Evolutionary conservation across 35 echinoderm and acorn worm genomes (phyloP), one percentile per base, ranked within the genome.

Genomic region (Ophioderma brevispina): DNA sequence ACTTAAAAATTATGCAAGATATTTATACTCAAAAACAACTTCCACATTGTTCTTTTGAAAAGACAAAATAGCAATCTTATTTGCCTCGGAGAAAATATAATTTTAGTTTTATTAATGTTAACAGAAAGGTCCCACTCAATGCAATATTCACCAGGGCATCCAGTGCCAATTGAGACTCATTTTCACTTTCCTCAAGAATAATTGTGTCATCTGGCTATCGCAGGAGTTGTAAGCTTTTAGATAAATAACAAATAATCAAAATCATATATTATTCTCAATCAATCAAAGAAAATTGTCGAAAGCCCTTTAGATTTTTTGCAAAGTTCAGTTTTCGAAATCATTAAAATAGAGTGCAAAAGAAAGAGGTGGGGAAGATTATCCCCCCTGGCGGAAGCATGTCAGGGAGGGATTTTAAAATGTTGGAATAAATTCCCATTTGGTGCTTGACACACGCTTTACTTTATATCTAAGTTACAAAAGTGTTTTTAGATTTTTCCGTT

Each of bases 91-190:
- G 38, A 81, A 81, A 35, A 81, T 37, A 81, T 36, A 39, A 81
- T 81, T 81, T 81, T 81, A 39, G 80, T 81, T 81, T 81, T 81
- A 8, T 36, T 35, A 38, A 81, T 81, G 38, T 81, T 81, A 28
- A 81, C 80, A 37, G 31, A 37, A 37, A 81, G 80, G 28, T 81
- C 80, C 80, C 32, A 81, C 10, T 81, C 13, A 36, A 39, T 33
- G 28, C 80, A 33, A 25, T 36, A 33, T 4, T 35, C 37, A 35
- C 21, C 13, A 33, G 37, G 28, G 80, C 28, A 36, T 81, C 23
- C 10, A 36, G 32, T 8, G 80, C 37, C 10, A 14, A 13, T 81
- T 81, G 80, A 13, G 38, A 38, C 3, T 39, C 80, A 23, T 81
- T 37, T 81, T 81, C 37, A 81, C 80, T 81, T 36, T 36, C 37